Percentiles rank a stretch among this genome's conserved stretches.
phyloP scores from a whole-genome alignment of 2,888 invertebrate genomes.

The Cyclophora albipunctata region DNA sequence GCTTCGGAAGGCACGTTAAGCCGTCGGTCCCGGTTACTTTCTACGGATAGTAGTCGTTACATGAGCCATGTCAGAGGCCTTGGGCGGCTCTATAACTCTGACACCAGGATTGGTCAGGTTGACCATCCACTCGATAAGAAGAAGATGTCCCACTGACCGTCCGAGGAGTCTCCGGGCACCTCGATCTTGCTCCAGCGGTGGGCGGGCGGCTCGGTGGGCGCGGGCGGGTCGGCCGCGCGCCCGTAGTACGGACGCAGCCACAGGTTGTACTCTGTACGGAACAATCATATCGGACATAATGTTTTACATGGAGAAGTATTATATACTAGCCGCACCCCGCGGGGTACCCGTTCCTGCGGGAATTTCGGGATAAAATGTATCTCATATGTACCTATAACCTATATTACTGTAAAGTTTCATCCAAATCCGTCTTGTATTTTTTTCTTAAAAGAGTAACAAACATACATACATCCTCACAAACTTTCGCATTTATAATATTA shows the following conservation, averaged over 20 bases:
- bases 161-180: slow-evolving; percentile 79
- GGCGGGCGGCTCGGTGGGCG: slow-evolving; percentile 51
- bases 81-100: no score
- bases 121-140: no score
- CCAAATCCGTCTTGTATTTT: neutral
- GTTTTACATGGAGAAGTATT: neutral
- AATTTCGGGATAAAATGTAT: neutral
- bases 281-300: neutral
- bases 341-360: no score
- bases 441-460: no score
- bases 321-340: no score
- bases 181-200: slow-evolving; percentile 80
- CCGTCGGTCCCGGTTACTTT: no score
- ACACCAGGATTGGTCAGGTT: no score
- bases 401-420: neutral
- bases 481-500: no score
- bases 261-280: slow-evolving; percentile 66
- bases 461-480: no score
- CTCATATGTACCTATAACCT: neutral
- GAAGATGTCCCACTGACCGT: slow-evolving; percentile 34
- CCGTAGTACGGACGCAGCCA: slow-evolving; percentile 76
- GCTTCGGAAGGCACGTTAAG: no score
- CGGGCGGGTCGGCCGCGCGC: slow-evolving; percentile 49
- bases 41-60: no score
- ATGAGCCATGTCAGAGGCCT: no score